phyloP scores from a whole-genome alignment of 2,888 invertebrate genomes.

The Sthenelais limicola region DNA sequence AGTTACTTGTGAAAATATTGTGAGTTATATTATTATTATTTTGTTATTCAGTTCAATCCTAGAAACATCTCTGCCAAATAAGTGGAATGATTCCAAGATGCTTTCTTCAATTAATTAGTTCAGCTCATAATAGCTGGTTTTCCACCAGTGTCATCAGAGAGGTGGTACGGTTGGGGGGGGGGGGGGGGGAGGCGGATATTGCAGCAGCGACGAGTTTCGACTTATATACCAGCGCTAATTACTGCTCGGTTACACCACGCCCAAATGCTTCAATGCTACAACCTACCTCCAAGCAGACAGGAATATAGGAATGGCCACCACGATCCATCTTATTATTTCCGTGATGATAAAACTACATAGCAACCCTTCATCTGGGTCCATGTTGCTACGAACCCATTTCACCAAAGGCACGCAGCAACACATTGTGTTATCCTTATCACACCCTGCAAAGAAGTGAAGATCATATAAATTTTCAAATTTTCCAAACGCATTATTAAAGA shows the following conservation, averaged over 20 bases:
- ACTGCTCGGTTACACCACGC: background rate
- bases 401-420: slow-evolving; percentile 8
- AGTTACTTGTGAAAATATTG: too few relatives aligned
- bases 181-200: background rate
- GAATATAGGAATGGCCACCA: slow-evolving; percentile 13
- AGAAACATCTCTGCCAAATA: too few relatives aligned
- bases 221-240: background rate
- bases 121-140: too few relatives aligned
- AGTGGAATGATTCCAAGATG: too few relatives aligned
- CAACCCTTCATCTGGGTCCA: background rate
- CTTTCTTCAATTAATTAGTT: too few relatives aligned
- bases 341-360: slow-evolving; percentile 25
- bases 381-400: background rate
- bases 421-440: too few relatives aligned
- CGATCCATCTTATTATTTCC: slow-evolving; percentile 32
- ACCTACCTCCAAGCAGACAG: slow-evolving; percentile 30
- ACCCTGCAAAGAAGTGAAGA: too few relatives aligned
- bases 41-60: too few relatives aligned
- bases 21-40: too few relatives aligned
- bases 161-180: background rate
- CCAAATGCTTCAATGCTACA: background rate
- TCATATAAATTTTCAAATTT: too few relatives aligned
- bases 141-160: background rate
- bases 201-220: background rate
- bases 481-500: too few relatives aligned